Evolutionary conservation across 2,797 vertebrate species (phyloP).

Genomic region (Hydrocynus forskahlii): DNA sequence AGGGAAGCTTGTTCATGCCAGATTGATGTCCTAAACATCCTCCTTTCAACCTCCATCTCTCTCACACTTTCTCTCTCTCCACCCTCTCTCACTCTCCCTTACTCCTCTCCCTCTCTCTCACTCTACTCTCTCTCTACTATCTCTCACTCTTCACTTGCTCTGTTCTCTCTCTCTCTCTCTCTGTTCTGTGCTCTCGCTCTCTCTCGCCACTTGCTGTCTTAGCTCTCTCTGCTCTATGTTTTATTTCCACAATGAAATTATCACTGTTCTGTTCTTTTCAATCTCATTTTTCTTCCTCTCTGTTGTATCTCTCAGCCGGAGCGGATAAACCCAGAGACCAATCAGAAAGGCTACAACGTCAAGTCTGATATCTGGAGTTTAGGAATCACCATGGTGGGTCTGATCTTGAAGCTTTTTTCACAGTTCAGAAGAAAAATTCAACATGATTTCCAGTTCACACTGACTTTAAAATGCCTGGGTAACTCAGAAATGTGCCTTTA

Average conservation of each 20-base stretch:
- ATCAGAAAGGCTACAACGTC: constrained; percentile 97
- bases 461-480: too few species aligned
- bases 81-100: too few species aligned
- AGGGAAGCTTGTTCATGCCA: constrained; percentile 27
- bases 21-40: constrained; percentile 30
- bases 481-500: too few species aligned
- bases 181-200: not conserved
- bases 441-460: too few species aligned
- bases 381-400: constrained; percentile 93
- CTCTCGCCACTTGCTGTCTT: too few species aligned
- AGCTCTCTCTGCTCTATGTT: too few species aligned
- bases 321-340: constrained; percentile 96
- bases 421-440: too few species aligned
- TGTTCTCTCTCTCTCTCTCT: not conserved
- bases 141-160: not conserved
- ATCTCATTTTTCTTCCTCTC: not conserved
- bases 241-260: not conserved
- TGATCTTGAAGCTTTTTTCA: too few species aligned
- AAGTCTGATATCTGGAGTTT: constrained; percentile 99
- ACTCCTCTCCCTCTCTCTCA: not conserved
- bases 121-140: too few species aligned
- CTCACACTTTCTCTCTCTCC: too few species aligned
- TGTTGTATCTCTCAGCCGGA: constrained; percentile 83
- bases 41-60: not conserved
- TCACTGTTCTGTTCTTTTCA: not conserved